These are phyloP conservation scores for Parnassius glacialis DNA, from an alignment of 2,888 invertebrate genomes.

Conservation along the genomic window DNA sequence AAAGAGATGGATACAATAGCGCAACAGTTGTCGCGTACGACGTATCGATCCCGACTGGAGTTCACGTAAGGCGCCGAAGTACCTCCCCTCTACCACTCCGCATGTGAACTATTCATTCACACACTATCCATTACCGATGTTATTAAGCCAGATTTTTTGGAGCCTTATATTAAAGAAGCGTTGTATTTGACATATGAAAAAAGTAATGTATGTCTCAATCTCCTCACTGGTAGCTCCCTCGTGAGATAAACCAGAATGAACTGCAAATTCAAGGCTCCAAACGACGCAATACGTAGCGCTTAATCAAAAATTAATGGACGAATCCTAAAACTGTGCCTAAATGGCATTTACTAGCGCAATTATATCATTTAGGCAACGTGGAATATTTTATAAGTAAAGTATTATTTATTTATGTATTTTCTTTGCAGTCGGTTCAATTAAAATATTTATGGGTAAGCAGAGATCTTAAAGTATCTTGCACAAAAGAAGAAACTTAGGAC, in stretches of 20 bases:
- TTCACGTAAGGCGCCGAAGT: slow-evolving; percentile 60
- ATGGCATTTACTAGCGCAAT: slow-evolving; percentile 3
- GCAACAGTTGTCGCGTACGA: slow-evolving; percentile 74
- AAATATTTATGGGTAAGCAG: too few species aligned
- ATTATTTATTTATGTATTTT: slow-evolving; percentile 1
- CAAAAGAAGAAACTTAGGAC: too few species aligned
- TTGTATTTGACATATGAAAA: slow-evolving; percentile 17
- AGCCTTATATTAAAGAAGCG: slow-evolving; percentile 13
- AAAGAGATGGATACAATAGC: slow-evolving; percentile 49
- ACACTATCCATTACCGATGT: slow-evolving; percentile 16
- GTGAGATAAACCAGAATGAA: slow-evolving; percentile 54
- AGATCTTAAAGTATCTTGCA: too few species aligned
- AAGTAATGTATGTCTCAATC: slow-evolving; percentile 41
- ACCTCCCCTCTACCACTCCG: slow-evolving; percentile 37
- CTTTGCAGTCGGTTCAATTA: background rate
- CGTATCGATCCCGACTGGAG: slow-evolving; percentile 62
- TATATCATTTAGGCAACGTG: background rate
- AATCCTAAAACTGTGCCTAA: slow-evolving; percentile 12
- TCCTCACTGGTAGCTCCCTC: slow-evolving; percentile 44
- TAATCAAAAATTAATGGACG: slow-evolving; percentile 31
- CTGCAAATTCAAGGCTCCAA: slow-evolving; percentile 33
- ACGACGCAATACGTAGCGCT: slow-evolving; percentile 36
- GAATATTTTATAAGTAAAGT: slow-evolving; percentile 7
- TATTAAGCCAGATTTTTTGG: background rate
- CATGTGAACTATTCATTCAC: slow-evolving; percentile 24